Base-by-base conservation (phyloP, 2,888 invertebrate genomes). In the Nesidiocoris tenuis region DNA sequence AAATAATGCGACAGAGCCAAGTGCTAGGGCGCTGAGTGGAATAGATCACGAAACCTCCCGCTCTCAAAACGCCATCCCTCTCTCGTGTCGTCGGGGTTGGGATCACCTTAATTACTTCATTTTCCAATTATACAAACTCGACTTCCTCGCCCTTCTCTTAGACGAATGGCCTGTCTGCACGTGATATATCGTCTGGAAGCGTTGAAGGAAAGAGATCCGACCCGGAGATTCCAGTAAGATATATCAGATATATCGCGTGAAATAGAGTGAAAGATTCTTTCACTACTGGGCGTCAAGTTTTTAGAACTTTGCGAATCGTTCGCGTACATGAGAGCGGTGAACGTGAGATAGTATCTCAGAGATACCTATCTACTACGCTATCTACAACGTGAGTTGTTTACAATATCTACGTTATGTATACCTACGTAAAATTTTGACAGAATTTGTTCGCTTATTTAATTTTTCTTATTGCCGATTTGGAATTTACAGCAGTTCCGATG, bases 81-180 rank as follows among this genome's bases (percentile, higher is more conserved):
- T n/a, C 2, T 54, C 1, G 18, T 16, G 25, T 59, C 59, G 59
- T 59, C 16, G 9, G 7, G 12, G 39, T 12, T 39, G 12, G 39
- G 39, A 54, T 12, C 7, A 23, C 22, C 67, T 67, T 67, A 67
- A 67, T 67, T 67, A 67, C 67, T 67, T 56, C 56, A 67, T 67
- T 66, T 55, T 54, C 66, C 66, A 66, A 66, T 66, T 67, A 67
- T 55, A 56, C 67, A 54, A 56, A 67, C 67, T 56, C 19, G 19
- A 39, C 55, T 16, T n/a, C 22, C 21, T 21, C 54, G 39, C 5
- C 39, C 39, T 39, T 12, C 12, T 39, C 39, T 16, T 16, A 67
- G 67, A 67, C 67, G 55, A 23, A 67, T 67, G 67, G 22, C 54
- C 1, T 55, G 55, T 67, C 67, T 55, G 17, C 67, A 56, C 67